Evolutionary conservation across 2,797 vertebrate species (phyloP).

Genomic region (Eurystomus glaucurus): DNA sequence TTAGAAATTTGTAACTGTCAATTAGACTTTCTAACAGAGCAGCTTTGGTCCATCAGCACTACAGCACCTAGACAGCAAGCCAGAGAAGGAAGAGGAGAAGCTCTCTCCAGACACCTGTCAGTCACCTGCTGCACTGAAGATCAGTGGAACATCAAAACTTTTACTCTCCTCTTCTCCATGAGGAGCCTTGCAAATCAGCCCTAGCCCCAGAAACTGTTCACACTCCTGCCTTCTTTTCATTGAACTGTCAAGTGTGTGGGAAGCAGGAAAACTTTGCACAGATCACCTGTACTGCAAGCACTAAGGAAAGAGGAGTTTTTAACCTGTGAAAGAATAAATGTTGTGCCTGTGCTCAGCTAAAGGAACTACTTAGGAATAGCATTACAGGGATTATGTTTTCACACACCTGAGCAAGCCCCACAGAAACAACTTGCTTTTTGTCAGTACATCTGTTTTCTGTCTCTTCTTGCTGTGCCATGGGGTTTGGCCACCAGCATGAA

Average conservation of each 20-base stretch:
- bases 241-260: accelerated
- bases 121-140: not conserved
- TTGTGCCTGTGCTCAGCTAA: not conserved
- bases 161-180: accelerated
- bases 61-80: not conserved
- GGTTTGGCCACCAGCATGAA: not conserved
- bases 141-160: not conserved
- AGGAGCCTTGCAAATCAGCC: not conserved
- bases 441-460: not conserved
- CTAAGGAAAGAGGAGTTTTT: not conserved
- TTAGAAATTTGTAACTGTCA: not conserved
- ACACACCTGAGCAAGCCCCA: not conserved
- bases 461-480: accelerated
- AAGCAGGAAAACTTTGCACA: not conserved
- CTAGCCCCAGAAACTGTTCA: accelerated
- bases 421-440: accelerated
- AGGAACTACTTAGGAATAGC: not conserved
- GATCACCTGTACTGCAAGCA: accelerated
- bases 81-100: not conserved
- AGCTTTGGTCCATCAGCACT: not conserved
- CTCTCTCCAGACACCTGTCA: accelerated
- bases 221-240: accelerated
- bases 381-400: accelerated
- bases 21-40: not conserved
- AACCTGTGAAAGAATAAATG: accelerated